These are phyloP conservation scores for Pithys albifrons DNA, from an alignment of 2,113 vertebrate genomes.

Conservation along the genomic window DNA sequence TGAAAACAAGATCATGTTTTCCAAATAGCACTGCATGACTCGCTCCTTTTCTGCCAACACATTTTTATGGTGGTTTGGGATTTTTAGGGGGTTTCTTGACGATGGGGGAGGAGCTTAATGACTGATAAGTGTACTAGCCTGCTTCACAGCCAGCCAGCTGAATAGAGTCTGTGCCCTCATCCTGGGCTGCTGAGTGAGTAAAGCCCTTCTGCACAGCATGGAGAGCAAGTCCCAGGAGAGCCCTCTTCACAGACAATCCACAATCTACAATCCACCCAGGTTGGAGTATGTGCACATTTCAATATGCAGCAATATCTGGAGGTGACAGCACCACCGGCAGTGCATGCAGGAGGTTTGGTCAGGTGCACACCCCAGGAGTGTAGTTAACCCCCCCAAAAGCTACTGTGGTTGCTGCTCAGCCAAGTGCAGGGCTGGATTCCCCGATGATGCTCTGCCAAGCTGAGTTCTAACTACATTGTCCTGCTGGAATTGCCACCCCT, in stretches of 20 bases:
- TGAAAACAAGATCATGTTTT: conserved; percentile 54
- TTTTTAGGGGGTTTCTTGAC: conserved; percentile 63
- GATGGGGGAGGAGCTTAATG: conserved; percentile 1
- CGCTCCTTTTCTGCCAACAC: not conserved
- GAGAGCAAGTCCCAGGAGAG: fast-evolving
- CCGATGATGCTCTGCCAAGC: not conserved
- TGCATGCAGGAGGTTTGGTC: fast-evolving
- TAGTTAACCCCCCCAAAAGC: not conserved
- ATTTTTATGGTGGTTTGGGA: conserved; percentile 61
- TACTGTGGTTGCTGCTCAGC: not conserved
- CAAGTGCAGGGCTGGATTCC: fast-evolving
- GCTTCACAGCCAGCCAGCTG: not conserved
- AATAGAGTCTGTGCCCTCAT: not conserved
- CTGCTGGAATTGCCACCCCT: not conserved
- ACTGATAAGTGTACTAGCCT: not conserved
- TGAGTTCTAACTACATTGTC: not conserved
- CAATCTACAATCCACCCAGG: not conserved
- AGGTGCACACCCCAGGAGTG: fast-evolving
- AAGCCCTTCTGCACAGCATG: not conserved
- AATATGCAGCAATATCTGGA: not conserved
- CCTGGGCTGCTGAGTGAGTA: not conserved
- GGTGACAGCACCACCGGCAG: fast-evolving
- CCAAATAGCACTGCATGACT: conserved; percentile 60
- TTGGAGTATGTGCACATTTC: not conserved
- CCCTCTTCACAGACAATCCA: not conserved